phyloP scores from a whole-genome alignment of 2,113 vertebrate species.

The Hydrochoerus hydrochaeris region DNA sequence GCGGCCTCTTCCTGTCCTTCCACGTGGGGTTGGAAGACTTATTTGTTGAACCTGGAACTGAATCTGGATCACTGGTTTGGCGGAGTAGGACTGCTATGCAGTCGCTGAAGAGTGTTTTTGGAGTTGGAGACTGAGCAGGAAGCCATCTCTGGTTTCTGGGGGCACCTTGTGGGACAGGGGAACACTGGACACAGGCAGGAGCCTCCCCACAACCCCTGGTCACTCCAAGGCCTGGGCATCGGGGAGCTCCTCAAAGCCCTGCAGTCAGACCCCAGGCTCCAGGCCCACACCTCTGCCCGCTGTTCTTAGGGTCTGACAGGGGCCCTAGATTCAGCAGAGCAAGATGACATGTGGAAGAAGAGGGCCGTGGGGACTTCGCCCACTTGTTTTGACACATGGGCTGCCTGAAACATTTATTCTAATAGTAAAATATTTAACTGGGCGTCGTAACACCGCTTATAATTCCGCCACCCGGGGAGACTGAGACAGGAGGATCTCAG shows the following conservation, averaged over 20 bases:
- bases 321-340: no score
- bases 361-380: background rate
- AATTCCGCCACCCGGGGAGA: background rate
- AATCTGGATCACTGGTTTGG: background rate
- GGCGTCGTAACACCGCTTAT: background rate
- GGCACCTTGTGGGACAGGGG: background rate
- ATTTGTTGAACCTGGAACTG: background rate
- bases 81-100: background rate
- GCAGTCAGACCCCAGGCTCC: background rate
- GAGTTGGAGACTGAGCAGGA: background rate
- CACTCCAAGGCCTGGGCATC: background rate
- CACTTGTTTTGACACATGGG: background rate
- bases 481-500: background rate
- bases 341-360: accelerated
- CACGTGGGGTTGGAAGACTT: no score
- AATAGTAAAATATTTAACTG: background rate
- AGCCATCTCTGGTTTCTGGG: background rate
- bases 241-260: background rate
- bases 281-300: accelerated
- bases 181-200: background rate
- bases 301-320: background rate
- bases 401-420: background rate
- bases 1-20: background rate
- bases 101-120: no score
- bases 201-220: background rate